phyloP scores from a whole-genome alignment of 2,797 vertebrate genomes.

The Bovichtus variegatus region DNA sequence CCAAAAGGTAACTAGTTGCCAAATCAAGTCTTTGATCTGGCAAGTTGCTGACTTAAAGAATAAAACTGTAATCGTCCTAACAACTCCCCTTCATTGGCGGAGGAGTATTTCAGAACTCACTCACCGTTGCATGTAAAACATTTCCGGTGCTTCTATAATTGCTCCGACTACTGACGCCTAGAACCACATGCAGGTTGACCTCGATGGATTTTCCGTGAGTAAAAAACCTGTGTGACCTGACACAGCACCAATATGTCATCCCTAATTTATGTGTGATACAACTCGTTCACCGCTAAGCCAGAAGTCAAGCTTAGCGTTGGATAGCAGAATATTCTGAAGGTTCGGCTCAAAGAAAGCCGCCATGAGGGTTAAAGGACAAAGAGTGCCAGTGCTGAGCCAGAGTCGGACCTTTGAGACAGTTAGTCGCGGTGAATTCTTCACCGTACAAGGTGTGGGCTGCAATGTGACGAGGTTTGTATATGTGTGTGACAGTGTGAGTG shows the following conservation, averaged over 20 bases:
- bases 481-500: conserved; percentile 64
- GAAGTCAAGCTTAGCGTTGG: not conserved
- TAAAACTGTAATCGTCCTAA: conserved; percentile 14
- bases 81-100: conserved; percentile 3
- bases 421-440: conserved; percentile 37
- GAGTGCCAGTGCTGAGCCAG: conserved; percentile 1
- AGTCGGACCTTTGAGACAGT: conserved; percentile 16
- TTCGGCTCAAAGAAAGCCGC: not conserved
- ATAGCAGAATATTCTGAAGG: not conserved
- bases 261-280: conserved; percentile 45
- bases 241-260: conserved; percentile 48
- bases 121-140: conserved; percentile 32
- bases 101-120: conserved; percentile 24
- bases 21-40: conserved; percentile 20
- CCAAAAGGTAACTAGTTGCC: not conserved
- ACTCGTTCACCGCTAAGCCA: conserved; percentile 19
- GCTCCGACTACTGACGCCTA: conserved; percentile 28
- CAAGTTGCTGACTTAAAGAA: conserved; percentile 11
- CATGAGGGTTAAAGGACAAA: conserved; percentile 1
- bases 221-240: conserved; percentile 31
- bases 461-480: conserved; percentile 70
- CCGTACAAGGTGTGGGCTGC: conserved; percentile 63
- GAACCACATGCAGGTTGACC: conserved; percentile 31
- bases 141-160: conserved; percentile 31
- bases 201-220: conserved; percentile 38